Evolutionary conservation across 2,888 invertebrate species (phyloP), one percentile per base, ranked within the genome.

Genomic region (Erannis defoliaria): DNA sequence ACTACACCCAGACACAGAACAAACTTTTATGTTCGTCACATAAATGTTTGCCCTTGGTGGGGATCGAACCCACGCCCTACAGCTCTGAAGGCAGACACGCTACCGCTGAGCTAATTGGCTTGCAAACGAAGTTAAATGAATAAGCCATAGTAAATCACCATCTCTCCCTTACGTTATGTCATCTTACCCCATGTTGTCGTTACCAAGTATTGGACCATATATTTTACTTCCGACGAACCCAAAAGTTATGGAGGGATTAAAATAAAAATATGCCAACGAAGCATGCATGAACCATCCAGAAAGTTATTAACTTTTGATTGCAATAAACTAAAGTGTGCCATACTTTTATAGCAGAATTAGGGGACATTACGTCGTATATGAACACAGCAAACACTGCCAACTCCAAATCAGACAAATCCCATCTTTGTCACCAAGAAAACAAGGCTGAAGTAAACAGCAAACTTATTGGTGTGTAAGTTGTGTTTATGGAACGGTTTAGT

Each of bases 301-400:
- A 57, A 64, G 83, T 88, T 89, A 89, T 89, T 89, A 90, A 89
- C 86, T 88, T 88, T 86, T 85, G 88, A 90, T 89, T 81, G 89
- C 88, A 85, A 89, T 90, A 89, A 89, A 90, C 84, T 86, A 83
- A 85, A 90, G 90, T 88, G 84, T 80, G 80, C 82, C 84, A 85
- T 88, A 88, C 88, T 88, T 89, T 90, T 89, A 90, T 87, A 79
- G 81, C 76, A 75, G 85, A 86, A 89, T 90, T 88, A 89, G 84
- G 81, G 81, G 81, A 85, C 82, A 80, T 85, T 85, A 85, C 80
- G 71, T 72, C 75, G 80, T 74, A 74, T 68, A 74, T 49, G 40
- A 64, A 72, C 61, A 71, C 72, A 74, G 66, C 64, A n/a, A 37
- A 67, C 10, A 38, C 8, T 23, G 10, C 6, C 31, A 51, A 38